Evolutionary conservation across 2,113 vertebrate genomes (phyloP).

Genomic region (Dasypus novemcinctus): DNA sequence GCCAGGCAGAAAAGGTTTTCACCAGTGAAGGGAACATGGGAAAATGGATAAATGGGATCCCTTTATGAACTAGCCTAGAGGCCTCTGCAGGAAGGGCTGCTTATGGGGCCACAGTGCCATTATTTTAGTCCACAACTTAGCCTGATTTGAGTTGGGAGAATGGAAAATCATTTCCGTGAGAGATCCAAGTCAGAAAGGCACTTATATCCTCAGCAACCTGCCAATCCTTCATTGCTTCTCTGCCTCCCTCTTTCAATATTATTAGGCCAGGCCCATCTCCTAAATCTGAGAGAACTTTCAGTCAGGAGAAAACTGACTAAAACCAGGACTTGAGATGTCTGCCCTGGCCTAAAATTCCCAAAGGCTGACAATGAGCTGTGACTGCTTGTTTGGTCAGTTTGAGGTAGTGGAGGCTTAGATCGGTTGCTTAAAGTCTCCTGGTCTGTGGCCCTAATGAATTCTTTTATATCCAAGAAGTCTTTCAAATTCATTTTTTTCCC

Average conservation of each 20-base stretch:
- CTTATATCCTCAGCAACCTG: background rate
- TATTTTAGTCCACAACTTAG: constrained; percentile 15
- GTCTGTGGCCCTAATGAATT: background rate
- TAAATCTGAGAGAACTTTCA: background rate
- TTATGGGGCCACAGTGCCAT: background rate
- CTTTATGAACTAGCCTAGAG: background rate
- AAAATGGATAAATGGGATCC: background rate
- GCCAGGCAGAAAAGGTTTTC: background rate
- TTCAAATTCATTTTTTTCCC: background rate
- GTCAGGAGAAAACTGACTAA: background rate
- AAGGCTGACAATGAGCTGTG: background rate
- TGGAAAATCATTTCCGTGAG: background rate
- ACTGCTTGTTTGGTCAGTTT: background rate
- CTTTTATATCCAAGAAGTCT: background rate
- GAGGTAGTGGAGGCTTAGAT: background rate
- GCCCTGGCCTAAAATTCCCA: background rate
- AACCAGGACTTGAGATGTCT: background rate
- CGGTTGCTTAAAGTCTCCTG: constrained; percentile 19
- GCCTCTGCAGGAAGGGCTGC: background rate
- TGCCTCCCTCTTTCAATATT: background rate
- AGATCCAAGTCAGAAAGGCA: constrained; percentile 24
- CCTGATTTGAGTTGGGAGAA: background rate
- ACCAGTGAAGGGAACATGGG: background rate
- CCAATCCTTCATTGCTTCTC: background rate
- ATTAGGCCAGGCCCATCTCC: background rate